Evolutionary conservation across 1,140 invertebrate genomes (phyloP).

Genomic region (Amyelois transitella): DNA sequence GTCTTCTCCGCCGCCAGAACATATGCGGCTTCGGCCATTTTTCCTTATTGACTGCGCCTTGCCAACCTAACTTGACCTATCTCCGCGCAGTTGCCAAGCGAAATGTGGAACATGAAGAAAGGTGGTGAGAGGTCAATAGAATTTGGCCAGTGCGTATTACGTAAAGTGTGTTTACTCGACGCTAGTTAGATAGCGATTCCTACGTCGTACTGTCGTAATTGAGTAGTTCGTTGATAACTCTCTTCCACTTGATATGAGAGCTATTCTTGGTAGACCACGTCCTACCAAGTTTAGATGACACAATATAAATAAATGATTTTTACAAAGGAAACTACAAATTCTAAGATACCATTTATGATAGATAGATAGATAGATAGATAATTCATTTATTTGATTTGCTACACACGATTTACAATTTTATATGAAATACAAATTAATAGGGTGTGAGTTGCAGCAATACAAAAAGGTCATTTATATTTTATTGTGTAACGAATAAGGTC

Average conservation of each 20-base stretch:
- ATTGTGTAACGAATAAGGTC: too few relatives aligned
- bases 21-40: slow-evolving; percentile 42
- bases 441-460: too few relatives aligned
- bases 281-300: too few relatives aligned
- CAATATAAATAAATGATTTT: too few relatives aligned
- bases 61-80: slow-evolving; percentile 44
- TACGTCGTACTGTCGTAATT: not conserved
- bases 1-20: slow-evolving; percentile 21
- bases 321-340: too few relatives aligned
- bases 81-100: slow-evolving; percentile 1
- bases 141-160: slow-evolving; percentile 19
- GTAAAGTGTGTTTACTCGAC: slow-evolving; percentile 13
- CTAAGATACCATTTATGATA: too few relatives aligned
- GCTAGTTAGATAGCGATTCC: not conserved
- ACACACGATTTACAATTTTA: too few relatives aligned
- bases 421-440: too few relatives aligned
- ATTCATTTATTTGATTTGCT: too few relatives aligned
- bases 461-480: too few relatives aligned
- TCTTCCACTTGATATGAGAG: not conserved
- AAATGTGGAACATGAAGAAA: slow-evolving; percentile 12
- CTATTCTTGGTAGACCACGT: too few relatives aligned
- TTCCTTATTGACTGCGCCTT: slow-evolving; percentile 23
- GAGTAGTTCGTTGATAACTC: not conserved
- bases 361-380: too few relatives aligned
- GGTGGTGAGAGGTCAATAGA: slow-evolving; percentile 10